phyloP scores from a whole-genome alignment of 2,888 invertebrate species.

The Pyrrhosoma nymphula region DNA sequence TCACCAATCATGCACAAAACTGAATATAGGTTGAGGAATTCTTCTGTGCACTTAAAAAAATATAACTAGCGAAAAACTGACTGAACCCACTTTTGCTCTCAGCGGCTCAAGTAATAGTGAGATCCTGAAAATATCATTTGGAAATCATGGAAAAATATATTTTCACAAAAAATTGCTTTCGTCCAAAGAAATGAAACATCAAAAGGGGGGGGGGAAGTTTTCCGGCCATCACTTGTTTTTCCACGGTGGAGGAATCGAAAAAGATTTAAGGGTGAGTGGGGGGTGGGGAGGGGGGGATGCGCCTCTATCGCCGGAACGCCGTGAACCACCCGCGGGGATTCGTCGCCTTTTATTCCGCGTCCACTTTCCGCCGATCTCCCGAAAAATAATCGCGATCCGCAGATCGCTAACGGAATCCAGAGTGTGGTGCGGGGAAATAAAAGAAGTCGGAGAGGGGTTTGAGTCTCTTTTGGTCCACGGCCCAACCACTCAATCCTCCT shows the following conservation, averaged over 20 bases:
- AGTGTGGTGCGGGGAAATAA: background rate
- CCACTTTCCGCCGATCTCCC: conserved; percentile 22
- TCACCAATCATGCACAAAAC: too few species aligned
- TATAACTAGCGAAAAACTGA: too few species aligned
- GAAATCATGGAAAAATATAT: too few species aligned
- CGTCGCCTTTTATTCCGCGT: background rate
- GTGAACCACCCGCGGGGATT: background rate
- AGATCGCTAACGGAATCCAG: conserved; percentile 24
- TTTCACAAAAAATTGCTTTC: background rate
- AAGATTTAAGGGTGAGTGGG: background rate
- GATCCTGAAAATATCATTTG: too few species aligned
- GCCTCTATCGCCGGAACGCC: background rate
- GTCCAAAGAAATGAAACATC: background rate
- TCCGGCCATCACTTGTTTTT: background rate
- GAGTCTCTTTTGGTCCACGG: background rate
- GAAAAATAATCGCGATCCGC: conserved; percentile 20
- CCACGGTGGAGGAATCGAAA: background rate
- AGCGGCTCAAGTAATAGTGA: too few species aligned
- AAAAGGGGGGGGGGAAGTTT: background rate
- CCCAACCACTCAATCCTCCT: too few species aligned
- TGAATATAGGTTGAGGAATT: too few species aligned
- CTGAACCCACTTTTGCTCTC: too few species aligned
- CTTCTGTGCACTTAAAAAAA: too few species aligned
- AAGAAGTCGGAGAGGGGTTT: background rate
- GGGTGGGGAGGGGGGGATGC: background rate